phyloP scores from a whole-genome alignment of 2,113 vertebrate species.

The Rhinolophus sinicus region DNA sequence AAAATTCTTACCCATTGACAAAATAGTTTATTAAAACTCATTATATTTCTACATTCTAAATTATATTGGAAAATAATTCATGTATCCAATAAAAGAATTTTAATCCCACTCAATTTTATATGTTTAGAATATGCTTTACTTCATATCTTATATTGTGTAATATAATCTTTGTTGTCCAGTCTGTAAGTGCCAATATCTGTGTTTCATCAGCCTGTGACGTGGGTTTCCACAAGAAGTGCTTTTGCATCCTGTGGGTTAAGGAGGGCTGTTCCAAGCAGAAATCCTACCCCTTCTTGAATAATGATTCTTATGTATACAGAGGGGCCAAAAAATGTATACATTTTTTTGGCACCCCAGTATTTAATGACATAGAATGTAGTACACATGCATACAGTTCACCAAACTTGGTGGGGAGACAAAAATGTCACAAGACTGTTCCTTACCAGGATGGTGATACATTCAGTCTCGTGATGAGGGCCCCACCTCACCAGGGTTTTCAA shows the following conservation, averaged over 20 bases:
- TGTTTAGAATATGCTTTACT: neutral
- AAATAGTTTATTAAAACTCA: neutral
- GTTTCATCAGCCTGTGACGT: neutral
- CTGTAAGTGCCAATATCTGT: neutral
- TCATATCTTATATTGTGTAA: neutral
- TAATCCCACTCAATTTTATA: neutral
- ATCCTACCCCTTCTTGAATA: neutral
- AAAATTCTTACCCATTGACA: slow-evolving; percentile 19
- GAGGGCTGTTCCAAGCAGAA: neutral
- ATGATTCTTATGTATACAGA: neutral
- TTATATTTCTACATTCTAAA: neutral
- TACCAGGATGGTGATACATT: neutral
- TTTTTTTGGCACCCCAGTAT: no score
- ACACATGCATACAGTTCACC: neutral
- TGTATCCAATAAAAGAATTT: neutral
- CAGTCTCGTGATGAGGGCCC: neutral
- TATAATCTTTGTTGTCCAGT: neutral
- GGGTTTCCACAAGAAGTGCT: neutral
- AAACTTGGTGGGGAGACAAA: neutral
- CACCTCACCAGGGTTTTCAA: neutral
- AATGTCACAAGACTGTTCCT: neutral
- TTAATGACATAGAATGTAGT: neutral
- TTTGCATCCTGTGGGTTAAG: neutral
- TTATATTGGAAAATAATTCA: slow-evolving; percentile 20
- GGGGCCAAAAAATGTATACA: no score